phyloP scores from a whole-genome alignment of 2,797 vertebrate genomes.

The Trichosurus vulpecula region DNA sequence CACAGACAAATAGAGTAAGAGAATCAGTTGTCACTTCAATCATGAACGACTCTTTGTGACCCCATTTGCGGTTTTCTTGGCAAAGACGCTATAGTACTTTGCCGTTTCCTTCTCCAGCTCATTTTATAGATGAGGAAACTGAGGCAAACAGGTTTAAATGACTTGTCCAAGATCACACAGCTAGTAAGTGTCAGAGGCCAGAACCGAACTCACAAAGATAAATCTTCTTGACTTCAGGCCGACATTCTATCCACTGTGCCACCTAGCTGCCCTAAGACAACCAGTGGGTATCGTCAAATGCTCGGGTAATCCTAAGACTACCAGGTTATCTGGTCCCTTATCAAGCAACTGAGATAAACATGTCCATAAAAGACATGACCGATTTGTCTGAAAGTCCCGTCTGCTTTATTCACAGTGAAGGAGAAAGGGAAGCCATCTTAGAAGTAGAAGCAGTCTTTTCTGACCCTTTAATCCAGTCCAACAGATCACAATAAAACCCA shows the following conservation, averaged over 20 bases:
- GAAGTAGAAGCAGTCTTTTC: neutral
- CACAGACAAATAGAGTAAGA: neutral
- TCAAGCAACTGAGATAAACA: neutral
- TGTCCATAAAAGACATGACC: neutral
- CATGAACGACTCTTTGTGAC: no score
- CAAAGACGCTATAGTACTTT: no score
- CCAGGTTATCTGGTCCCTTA: neutral
- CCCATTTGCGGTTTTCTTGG: no score
- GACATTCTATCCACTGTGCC: no score
- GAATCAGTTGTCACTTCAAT: no score
- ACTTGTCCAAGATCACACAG: no score
- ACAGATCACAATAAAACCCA: neutral
- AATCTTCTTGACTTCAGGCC: no score
- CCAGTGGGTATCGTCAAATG: neutral
- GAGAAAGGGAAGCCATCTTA: neutral
- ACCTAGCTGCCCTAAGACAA: neutral
- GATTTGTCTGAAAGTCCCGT: neutral
- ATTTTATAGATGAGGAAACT: no score
- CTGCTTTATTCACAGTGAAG: neutral
- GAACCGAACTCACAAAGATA: no score
- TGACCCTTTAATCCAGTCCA: neutral
- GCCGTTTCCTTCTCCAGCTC: no score
- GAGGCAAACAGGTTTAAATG: no score
- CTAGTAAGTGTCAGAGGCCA: no score
- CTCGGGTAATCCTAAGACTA: neutral